Conservation (phyloP, 2,113 vertebrate genomes). For the Megalops atlanticus region DNA sequence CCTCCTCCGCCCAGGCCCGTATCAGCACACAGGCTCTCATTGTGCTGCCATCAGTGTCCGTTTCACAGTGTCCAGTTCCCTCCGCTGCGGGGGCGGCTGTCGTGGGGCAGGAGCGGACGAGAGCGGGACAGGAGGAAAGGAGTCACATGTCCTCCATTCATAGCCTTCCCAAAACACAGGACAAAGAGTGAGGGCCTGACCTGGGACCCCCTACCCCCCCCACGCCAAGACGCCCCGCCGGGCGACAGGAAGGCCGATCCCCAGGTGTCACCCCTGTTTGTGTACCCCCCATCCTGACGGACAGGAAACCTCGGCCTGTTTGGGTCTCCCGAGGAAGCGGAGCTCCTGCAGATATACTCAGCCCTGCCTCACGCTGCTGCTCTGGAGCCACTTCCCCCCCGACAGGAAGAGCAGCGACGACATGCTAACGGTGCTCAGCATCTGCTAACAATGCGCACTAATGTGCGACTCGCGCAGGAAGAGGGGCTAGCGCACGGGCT, state of each 20-base stretch:
- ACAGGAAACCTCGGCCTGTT: neutral
- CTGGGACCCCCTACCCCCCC: neutral
- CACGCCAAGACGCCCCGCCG: neutral
- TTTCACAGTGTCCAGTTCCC: too few species aligned
- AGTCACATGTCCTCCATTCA: neutral
- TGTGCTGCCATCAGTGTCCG: neutral
- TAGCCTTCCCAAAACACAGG: neutral
- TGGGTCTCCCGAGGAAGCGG: neutral
- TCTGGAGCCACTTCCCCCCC: too few species aligned
- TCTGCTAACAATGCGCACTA: too few species aligned
- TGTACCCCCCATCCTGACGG: neutral
- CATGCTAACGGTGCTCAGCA: neutral
- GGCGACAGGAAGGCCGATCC: neutral
- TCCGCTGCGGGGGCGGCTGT: too few species aligned
- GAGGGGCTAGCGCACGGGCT: neutral
- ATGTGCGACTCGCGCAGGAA: neutral
- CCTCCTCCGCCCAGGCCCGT: too few species aligned
- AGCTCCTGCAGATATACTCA: too few species aligned
- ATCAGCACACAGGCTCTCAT: neutral
- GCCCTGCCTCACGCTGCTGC: too few species aligned
- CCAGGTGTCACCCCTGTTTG: too few species aligned
- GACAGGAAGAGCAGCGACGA: neutral
- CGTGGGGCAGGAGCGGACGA: too few species aligned
- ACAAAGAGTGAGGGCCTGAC: neutral
- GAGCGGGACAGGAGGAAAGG: neutral